Percentiles rank a stretch among this genome's conserved stretches.
Conservation (phyloP, 2,888 invertebrate species). For the Scaptomyza flava region DNA sequence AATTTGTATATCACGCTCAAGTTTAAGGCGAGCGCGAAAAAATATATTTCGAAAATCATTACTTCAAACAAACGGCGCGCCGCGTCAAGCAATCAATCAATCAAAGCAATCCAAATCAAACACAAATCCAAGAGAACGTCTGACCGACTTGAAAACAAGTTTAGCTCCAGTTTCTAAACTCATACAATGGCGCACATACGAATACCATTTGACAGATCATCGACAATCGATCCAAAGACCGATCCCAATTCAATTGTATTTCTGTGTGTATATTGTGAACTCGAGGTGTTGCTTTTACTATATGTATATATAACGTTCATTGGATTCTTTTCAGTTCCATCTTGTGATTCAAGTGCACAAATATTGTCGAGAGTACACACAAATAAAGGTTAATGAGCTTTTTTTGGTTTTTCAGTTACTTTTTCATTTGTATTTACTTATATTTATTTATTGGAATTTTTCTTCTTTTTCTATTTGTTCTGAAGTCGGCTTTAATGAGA, state of each 20-base stretch:
- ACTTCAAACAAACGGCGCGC: conserved; percentile 58
- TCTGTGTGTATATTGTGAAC: conserved; percentile 19
- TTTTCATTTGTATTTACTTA: conserved; percentile 14
- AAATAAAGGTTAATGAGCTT: conserved; percentile 77
- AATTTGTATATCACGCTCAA: conserved; percentile 55
- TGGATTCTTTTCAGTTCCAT: conserved; percentile 42
- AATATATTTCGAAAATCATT: conserved; percentile 64
- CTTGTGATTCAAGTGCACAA: conserved; percentile 56
- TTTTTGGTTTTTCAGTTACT: conserved; percentile 26
- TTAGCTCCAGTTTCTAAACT: conserved; percentile 34
- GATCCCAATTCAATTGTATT: conserved; percentile 17
- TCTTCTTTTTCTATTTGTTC: not conserved
- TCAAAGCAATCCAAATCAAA: conserved; percentile 71
- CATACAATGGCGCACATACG: conserved; percentile 58
- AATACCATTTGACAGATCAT: conserved; percentile 61
- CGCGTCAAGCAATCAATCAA: conserved; percentile 75
- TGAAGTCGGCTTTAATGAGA: conserved; percentile 32
- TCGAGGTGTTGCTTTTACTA: conserved; percentile 30
- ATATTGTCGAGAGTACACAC: conserved; percentile 44
- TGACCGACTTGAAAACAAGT: conserved; percentile 52
- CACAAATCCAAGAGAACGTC: conserved; percentile 35
- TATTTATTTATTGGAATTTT: not conserved
- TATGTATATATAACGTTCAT: conserved; percentile 34
- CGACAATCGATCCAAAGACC: conserved; percentile 32
- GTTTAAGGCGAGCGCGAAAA: conserved; percentile 43